Evolutionary conservation across 2,113 vertebrate species (phyloP).

Genomic region (Tringa solitaria): DNA sequence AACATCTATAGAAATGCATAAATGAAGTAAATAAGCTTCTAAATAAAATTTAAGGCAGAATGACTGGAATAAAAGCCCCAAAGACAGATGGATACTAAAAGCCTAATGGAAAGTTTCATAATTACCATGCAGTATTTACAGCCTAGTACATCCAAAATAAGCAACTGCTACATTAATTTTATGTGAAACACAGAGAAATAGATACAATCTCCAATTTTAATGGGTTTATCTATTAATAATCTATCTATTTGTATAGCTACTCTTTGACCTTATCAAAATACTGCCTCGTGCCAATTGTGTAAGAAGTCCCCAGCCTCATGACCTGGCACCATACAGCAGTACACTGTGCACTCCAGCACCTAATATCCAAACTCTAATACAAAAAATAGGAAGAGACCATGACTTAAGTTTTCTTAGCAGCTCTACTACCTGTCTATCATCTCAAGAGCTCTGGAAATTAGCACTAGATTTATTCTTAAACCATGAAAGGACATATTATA

Average conservation of each 20-base stretch:
- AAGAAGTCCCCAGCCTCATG: not conserved
- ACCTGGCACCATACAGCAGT: not conserved
- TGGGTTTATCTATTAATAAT: not conserved
- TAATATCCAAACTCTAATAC: not conserved
- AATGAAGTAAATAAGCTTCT: not conserved
- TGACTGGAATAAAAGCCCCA: not conserved
- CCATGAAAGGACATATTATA: not conserved
- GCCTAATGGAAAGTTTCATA: not conserved
- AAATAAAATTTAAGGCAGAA: not conserved
- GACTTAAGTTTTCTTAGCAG: not conserved
- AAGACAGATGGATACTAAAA: not conserved
- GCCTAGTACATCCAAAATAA: not conserved
- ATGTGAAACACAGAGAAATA: not conserved
- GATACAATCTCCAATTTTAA: not conserved
- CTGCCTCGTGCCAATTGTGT: not conserved
- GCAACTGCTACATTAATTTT: not conserved
- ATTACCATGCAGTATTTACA: not conserved
- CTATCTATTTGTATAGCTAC: not conserved
- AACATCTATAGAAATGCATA: not conserved
- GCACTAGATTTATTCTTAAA: not conserved
- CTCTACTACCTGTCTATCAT: not conserved
- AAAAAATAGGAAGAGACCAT: not conserved
- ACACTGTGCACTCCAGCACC: not conserved
- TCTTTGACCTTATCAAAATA: not conserved
- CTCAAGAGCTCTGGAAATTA: not conserved